phyloP scores from a whole-genome alignment of 1,140 invertebrate genomes.

The Drosophila auraria region DNA sequence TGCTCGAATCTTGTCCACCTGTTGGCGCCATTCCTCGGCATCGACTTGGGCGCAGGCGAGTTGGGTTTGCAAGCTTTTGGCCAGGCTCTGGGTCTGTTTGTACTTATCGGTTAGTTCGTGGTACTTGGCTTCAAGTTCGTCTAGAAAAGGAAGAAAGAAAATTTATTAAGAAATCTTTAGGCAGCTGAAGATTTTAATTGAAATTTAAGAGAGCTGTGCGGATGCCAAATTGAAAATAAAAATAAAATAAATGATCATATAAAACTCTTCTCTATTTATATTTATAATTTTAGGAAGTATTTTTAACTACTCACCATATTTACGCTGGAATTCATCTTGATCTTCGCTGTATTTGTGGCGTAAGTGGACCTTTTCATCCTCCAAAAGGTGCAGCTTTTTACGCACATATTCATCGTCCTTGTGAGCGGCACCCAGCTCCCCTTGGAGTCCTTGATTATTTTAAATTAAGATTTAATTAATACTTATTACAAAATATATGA shows the following conservation, averaged over 20 bases:
- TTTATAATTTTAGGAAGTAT: no score
- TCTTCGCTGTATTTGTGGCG: constrained; percentile 86
- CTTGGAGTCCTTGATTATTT: constrained; percentile 85
- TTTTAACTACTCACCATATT: constrained; percentile 84
- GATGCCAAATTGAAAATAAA: no score
- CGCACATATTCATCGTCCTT: constrained; percentile 87
- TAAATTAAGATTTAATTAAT: not conserved
- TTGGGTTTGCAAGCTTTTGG: constrained; percentile 73
- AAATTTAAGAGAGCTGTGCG: not conserved
- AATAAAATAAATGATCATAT: no score
- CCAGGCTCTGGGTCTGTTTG: constrained; percentile 85
- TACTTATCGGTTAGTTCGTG: constrained; percentile 86
- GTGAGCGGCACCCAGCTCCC: constrained; percentile 86
- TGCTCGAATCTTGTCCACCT: constrained; percentile 85
- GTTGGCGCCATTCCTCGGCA: constrained; percentile 64
- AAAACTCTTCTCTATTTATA: no score
- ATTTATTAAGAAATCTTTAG: not conserved
- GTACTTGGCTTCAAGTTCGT: constrained; percentile 85
- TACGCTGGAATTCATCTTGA: constrained; percentile 85
- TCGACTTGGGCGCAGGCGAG: constrained; percentile 72
- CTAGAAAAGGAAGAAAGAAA: constrained; percentile 32
- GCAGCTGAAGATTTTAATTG: not conserved
- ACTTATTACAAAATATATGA: not conserved
- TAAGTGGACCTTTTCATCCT: constrained; percentile 86
- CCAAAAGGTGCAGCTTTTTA: constrained; percentile 86